Percentiles rank a stretch among this genome's conserved stretches.
Evolutionary conservation across 2,797 vertebrate species (phyloP).

Genomic region (Masticophis lateralis): DNA sequence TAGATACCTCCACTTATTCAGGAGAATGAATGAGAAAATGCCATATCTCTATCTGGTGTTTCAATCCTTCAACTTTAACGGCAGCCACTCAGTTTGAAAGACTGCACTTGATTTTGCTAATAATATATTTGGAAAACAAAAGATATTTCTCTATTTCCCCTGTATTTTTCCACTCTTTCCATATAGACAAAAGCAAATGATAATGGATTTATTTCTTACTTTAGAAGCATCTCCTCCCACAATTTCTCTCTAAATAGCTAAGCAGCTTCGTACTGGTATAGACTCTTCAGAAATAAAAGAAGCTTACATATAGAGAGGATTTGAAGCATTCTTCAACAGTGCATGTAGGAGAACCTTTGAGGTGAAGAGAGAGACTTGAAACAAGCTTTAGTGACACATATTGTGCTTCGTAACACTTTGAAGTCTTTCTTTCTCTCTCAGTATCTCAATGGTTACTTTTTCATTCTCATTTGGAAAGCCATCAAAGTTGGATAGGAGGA

Average conservation of each 20-base stretch:
- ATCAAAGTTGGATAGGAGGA: conserved; percentile 5
- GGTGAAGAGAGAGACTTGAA: not conserved
- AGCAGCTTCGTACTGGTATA: not conserved
- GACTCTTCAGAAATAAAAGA: not conserved
- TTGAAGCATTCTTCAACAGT: conserved; percentile 1
- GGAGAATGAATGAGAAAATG: not conserved
- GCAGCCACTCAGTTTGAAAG: not conserved
- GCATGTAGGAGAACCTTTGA: not conserved
- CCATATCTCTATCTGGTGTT: not conserved
- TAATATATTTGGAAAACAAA: not conserved
- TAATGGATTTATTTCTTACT: conserved; percentile 2
- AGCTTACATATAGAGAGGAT: not conserved
- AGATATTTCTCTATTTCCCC: not conserved
- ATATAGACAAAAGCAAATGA: not conserved
- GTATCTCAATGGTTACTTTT: not conserved
- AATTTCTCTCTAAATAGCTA: conserved; percentile 5
- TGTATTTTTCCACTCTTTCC: not conserved
- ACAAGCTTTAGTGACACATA: not conserved
- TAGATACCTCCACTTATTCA: not conserved
- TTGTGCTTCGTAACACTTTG: not conserved
- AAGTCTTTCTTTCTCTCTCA: not conserved
- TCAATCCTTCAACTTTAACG: not conserved
- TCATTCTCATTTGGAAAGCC: conserved; percentile 21
- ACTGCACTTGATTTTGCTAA: not conserved
- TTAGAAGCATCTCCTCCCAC: not conserved